Percentiles rank a stretch among this genome's conserved stretches.
phyloP scores from a whole-genome alignment of 2,113 vertebrate species.

The Dissostichus mawsoni region DNA sequence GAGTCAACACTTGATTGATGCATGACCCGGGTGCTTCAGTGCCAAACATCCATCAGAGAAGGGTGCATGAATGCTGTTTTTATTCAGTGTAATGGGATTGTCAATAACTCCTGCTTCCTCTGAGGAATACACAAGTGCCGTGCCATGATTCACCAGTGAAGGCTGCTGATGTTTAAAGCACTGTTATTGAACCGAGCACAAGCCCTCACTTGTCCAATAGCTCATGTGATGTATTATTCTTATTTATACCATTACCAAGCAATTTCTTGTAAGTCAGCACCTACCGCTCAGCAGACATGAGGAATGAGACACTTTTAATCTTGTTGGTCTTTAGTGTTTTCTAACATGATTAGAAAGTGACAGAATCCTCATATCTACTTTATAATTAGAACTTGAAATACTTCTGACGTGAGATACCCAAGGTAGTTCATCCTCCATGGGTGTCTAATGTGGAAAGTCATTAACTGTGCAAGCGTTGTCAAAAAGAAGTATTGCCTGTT shows the following conservation, averaged over 20 bases:
- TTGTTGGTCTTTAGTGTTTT: neutral
- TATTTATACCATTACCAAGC: slow-evolving; percentile 1
- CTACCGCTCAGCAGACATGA: neutral
- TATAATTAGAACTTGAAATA: slow-evolving; percentile 1
- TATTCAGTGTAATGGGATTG: slow-evolving; percentile 56
- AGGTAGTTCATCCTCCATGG: slow-evolving; percentile 7
- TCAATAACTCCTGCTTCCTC: slow-evolving; percentile 47
- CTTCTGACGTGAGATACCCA: neutral
- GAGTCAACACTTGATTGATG: slow-evolving; percentile 48
- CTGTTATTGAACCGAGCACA: slow-evolving; percentile 25
- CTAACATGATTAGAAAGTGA: slow-evolving; percentile 5
- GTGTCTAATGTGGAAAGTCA: slow-evolving; percentile 6
- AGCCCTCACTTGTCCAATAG: slow-evolving; percentile 14
- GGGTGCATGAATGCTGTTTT: slow-evolving; percentile 27
- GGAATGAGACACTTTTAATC: too few species aligned
- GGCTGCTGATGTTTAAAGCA: slow-evolving; percentile 45
- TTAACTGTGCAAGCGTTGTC: slow-evolving; percentile 16
- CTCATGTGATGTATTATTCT: slow-evolving; percentile 18
- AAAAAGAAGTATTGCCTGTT: slow-evolving; percentile 15
- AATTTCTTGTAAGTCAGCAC: neutral
- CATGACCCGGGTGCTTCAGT: slow-evolving; percentile 13
- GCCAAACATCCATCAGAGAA: slow-evolving; percentile 44
- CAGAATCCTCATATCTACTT: neutral
- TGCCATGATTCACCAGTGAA: slow-evolving; percentile 38
- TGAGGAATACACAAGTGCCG: slow-evolving; percentile 46